Base-by-base conservation (phyloP, 30 jellyfish, hydroid and myxozoan species). In the Catostylus mosaicus region DNA sequence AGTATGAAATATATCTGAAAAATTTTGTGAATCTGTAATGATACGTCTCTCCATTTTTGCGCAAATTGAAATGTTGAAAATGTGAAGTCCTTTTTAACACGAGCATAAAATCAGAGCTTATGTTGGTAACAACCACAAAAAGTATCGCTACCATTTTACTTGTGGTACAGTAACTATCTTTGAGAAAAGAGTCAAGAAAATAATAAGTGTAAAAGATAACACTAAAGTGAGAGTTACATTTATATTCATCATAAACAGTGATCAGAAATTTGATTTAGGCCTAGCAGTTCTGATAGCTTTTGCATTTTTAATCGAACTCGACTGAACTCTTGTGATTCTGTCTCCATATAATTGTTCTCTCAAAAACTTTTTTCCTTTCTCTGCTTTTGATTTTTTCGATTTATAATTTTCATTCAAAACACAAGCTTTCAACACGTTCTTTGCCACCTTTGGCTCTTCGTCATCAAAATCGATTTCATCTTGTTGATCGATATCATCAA, bases 261-360 rank as follows among this genome's bases (percentile, higher is more conserved):
- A 50, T 50, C 20, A 50, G 24, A 77, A 77, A 1, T 57, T 29
- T 22, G 66, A 67, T 31, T 62, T 77, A 3, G 88, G 88, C 26
- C 72, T 77, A 20, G 75, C 78, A 56, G n/a, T 7, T 3, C 33
- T 30, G 5, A 52, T 54, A 29, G 76, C 75, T 3, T 30, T 57
- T 23, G 64, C 40, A 56, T 37, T 51, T 48, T 45, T 54, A 37
- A 63, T 26, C 19, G 92, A 50, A 31, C 73, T 82, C 0, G 92
- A 57, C 23, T 35, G 75, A 12, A 82, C 92, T 63, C 96, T 33
- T 32, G 78, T 71, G 31, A 88, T 64, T 37, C 96, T 79, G 24
- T 64, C 72, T 16, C 96, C 96, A 80, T 77, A 88, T 33, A 88
- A 61, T n/a, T 88, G 93, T 50, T 88, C 75, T 73, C 71, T 79